Evolutionary conservation across 92 coral and sea anemone genomes (phyloP).

Genomic region (Nematostella vectensis): DNA sequence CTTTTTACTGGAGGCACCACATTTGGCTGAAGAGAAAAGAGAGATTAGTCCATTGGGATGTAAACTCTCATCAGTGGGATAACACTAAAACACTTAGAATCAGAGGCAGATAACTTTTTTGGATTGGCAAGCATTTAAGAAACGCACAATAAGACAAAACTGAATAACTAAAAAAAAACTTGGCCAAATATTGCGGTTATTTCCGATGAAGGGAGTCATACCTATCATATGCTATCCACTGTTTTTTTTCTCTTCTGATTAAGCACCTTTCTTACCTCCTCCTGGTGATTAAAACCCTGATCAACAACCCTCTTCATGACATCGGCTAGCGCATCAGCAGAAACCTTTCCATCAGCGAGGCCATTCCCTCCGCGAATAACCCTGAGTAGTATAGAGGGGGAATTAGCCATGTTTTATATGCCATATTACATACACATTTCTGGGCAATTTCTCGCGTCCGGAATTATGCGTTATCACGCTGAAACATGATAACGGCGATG

Average conservation of each 20-base stretch:
- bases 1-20: neutral
- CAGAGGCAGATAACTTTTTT: no score
- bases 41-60: neutral
- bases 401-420: neutral
- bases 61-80: neutral
- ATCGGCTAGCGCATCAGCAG: slow-evolving; percentile 21
- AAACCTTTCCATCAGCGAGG: slow-evolving; percentile 46
- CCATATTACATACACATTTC: neutral
- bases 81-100: no score
- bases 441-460: no score
- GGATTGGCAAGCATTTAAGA: no score
- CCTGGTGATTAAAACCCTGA: slow-evolving; percentile 35
- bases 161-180: no score
- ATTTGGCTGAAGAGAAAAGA: neutral
- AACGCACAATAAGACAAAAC: no score
- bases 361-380: slow-evolving; percentile 61
- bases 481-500: no score
- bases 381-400: slow-evolving; percentile 2
- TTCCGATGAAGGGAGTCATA: no score
- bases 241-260: no score
- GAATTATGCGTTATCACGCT: no score
- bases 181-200: no score
- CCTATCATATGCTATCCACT: no score
- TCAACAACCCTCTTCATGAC: slow-evolving; percentile 44
- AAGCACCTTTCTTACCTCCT: slow-evolving; percentile 48